A percentile compares a stretch with the other conserved stretches of the same genome.
phyloP scores from a whole-genome alignment of 2,797 vertebrate genomes.

The Cossypha polioptera region DNA sequence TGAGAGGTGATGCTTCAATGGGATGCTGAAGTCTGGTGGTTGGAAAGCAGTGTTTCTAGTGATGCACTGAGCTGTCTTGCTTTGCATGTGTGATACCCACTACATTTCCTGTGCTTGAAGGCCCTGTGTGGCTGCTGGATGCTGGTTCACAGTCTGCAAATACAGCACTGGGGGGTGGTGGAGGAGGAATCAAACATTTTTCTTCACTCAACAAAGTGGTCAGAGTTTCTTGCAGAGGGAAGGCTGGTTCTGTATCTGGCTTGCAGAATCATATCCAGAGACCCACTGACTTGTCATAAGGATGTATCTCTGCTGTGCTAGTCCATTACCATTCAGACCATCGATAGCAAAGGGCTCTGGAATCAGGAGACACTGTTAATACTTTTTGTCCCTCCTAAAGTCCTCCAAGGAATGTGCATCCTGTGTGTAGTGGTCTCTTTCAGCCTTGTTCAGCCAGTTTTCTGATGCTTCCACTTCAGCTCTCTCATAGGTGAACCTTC shows the following conservation, averaged over 20 bases:
- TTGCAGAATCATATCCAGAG: background rate
- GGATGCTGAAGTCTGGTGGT: background rate
- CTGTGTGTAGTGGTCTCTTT: background rate
- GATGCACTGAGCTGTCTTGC: background rate
- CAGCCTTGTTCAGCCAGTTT: background rate
- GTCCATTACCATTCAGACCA: background rate
- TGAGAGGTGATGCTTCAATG: slow-evolving; percentile 30
- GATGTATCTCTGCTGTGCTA: background rate
- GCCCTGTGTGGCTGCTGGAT: background rate
- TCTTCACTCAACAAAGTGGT: background rate
- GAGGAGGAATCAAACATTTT: background rate
- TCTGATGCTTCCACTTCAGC: background rate
- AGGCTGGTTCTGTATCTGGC: background rate
- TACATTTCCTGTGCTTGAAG: background rate
- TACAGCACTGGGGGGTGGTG: background rate
- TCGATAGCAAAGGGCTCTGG: background rate
- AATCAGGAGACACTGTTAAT: background rate
- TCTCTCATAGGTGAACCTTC: background rate
- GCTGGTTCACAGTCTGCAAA: background rate
- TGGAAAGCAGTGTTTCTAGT: background rate
- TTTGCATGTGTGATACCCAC: background rate
- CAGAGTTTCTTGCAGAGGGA: background rate
- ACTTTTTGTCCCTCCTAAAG: background rate
- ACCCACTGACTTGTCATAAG: background rate
- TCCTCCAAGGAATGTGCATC: background rate